Percentiles rank a stretch among this genome's conserved stretches.
phyloP scores from a whole-genome alignment of 2,797 vertebrate species.

The Siniperca obscura region DNA sequence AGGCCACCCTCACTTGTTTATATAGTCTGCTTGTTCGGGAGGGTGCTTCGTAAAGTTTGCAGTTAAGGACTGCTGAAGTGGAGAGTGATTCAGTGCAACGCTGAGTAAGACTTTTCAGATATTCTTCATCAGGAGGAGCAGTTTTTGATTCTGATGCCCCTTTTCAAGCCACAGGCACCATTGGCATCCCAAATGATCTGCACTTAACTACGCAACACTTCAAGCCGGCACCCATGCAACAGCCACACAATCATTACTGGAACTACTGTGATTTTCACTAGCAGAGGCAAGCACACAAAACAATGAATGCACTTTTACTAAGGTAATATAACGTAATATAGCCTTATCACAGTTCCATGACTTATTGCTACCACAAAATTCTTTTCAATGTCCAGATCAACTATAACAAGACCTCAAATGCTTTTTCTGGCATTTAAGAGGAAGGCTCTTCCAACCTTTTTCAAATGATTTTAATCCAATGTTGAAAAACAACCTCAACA shows the following conservation, averaged over 20 bases:
- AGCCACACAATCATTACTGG: constrained; percentile 68
- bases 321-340: constrained; percentile 71
- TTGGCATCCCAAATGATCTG: constrained; percentile 72
- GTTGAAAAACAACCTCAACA: constrained; percentile 54
- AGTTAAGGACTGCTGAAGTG: constrained; percentile 78
- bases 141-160: constrained; percentile 66
- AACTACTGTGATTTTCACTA: constrained; percentile 63
- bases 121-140: constrained; percentile 67
- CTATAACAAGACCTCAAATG: constrained; percentile 70
- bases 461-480: constrained; percentile 47
- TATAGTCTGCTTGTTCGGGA: constrained; percentile 62
- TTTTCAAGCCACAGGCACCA: constrained; percentile 76
- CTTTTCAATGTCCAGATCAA: constrained; percentile 72
- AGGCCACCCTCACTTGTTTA: constrained; percentile 33
- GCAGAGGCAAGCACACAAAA: constrained; percentile 71
- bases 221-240: constrained; percentile 65
- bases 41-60: constrained; percentile 86
- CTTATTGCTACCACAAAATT: constrained; percentile 84
- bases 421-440: constrained; percentile 69
- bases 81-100: constrained; percentile 79
- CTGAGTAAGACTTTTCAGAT: constrained; percentile 78
- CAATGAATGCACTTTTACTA: constrained; percentile 81
- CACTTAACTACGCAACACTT: constrained; percentile 68
- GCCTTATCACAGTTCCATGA: constrained; percentile 80
- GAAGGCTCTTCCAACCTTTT: constrained; percentile 63